phyloP scores from a whole-genome alignment of 2,797 vertebrate genomes.

The Lindbergichthys nudifrons region DNA sequence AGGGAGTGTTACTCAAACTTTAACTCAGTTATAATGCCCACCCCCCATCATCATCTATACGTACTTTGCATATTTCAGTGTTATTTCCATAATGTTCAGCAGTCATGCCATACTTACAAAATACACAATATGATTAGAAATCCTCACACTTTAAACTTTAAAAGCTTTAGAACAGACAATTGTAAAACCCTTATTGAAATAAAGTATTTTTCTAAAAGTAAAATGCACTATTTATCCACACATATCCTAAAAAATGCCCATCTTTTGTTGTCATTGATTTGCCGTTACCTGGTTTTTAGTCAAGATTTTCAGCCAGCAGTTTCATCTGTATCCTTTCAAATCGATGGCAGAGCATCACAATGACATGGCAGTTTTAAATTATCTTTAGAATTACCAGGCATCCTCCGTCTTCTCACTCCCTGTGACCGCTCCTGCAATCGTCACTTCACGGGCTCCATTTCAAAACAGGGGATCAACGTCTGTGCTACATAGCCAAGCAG shows the following conservation, averaged over 20 bases:
- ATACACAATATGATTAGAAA: neutral
- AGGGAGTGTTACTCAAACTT: neutral
- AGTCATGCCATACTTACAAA: neutral
- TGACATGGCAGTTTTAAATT: slow-evolving; percentile 72
- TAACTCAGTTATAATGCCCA: neutral
- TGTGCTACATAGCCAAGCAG: slow-evolving; percentile 8
- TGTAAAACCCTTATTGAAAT: neutral
- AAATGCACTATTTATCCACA: neutral
- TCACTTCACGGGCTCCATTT: slow-evolving; percentile 28
- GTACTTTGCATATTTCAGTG: slow-evolving; percentile 11
- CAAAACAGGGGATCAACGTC: slow-evolving; percentile 4
- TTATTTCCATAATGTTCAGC: slow-evolving; percentile 15
- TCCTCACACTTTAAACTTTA: neutral
- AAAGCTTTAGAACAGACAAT: neutral
- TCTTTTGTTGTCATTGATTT: slow-evolving; percentile 10
- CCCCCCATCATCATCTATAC: neutral
- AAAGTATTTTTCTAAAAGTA: neutral
- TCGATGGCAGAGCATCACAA: slow-evolving; percentile 58
- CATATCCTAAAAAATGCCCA: neutral
- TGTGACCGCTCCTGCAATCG: slow-evolving; percentile 14
- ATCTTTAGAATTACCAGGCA: slow-evolving; percentile 26
- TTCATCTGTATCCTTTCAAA: slow-evolving; percentile 44
- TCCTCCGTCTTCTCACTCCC: slow-evolving; percentile 11
- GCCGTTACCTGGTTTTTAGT: slow-evolving; percentile 42
- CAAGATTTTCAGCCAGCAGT: slow-evolving; percentile 29